Conservation (phyloP, 1,140 invertebrate species). For the Mylabris phalerata region DNA sequence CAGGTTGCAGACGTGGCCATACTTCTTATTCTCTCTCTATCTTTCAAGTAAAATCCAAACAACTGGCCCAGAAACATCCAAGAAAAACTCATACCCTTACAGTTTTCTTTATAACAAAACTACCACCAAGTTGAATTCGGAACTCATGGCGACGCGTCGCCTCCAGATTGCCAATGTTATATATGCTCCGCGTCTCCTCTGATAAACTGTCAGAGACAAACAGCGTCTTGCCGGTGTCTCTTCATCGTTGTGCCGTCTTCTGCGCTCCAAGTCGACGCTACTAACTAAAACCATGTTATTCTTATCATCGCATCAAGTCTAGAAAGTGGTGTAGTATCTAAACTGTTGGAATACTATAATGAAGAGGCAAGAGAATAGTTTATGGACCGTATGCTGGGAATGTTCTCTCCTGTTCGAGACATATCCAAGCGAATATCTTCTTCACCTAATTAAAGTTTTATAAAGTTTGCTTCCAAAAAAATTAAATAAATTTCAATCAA, state of each 20-base stretch:
- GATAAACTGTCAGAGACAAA: slow-evolving; percentile 29
- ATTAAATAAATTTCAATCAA: too few species aligned
- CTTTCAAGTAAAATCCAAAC: too few species aligned
- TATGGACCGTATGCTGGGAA: too few species aligned
- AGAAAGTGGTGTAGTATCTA: too few species aligned
- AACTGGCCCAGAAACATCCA: not conserved
- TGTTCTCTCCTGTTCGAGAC: too few species aligned
- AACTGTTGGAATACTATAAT: too few species aligned
- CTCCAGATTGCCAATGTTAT: slow-evolving; percentile 26
- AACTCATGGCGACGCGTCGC: slow-evolving; percentile 16
- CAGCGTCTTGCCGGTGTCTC: slow-evolving; percentile 17
- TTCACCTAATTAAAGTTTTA: too few species aligned
- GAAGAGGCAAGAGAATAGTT: too few species aligned
- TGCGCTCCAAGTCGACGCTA: slow-evolving; percentile 10
- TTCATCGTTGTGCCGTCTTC: slow-evolving; percentile 8
- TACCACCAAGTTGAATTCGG: not conserved
- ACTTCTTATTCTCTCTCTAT: not conserved
- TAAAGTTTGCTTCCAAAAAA: too few species aligned
- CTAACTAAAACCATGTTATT: slow-evolving; percentile 11
- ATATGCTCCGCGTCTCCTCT: slow-evolving; percentile 26
- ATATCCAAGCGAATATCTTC: too few species aligned
- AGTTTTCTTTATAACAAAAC: not conserved
- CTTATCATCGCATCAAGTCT: not conserved
- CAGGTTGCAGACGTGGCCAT: slow-evolving; percentile 37
- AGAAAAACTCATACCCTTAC: not conserved